A percentile compares a stretch with the other conserved stretches of the same genome.
Conservation (phyloP, 2,888 invertebrate species). For the Pseudanteris insignis region DNA sequence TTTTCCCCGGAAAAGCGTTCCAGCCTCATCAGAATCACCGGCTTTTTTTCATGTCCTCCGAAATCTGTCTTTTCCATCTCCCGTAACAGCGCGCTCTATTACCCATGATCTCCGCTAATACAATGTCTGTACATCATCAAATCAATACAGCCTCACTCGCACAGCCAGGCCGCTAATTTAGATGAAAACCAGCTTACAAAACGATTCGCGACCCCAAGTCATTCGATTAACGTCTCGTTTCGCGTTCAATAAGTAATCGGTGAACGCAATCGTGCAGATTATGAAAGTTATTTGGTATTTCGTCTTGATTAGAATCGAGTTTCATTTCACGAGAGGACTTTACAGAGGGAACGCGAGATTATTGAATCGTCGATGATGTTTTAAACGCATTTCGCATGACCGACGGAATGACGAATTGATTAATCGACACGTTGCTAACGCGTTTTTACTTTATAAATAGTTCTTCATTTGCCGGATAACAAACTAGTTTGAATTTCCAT, state of each 20-base stretch:
- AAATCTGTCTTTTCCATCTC: constrained; percentile 35
- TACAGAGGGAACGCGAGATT: too few species aligned
- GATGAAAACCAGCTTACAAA: constrained; percentile 44
- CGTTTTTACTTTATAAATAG: too few species aligned
- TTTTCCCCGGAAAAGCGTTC: background rate
- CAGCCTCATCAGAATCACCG: background rate
- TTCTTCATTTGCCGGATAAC: too few species aligned
- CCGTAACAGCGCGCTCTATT: constrained; percentile 40
- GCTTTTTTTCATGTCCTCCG: constrained; percentile 14
- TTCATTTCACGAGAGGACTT: too few species aligned
- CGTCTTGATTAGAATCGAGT: constrained; percentile 11
- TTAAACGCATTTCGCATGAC: too few species aligned
- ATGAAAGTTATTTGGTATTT: constrained; percentile 33
- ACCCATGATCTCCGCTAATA: constrained; percentile 43
- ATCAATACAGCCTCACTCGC: constrained; percentile 45
- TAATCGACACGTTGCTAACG: too few species aligned
- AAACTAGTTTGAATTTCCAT: too few species aligned
- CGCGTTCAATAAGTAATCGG: constrained; percentile 36
- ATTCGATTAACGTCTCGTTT: constrained; percentile 41
- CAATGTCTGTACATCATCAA: constrained; percentile 43
- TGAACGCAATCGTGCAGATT: constrained; percentile 32
- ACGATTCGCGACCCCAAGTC: constrained; percentile 36
- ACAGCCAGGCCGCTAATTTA: constrained; percentile 46
- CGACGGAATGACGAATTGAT: too few species aligned
- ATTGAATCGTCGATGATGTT: too few species aligned